These are phyloP conservation scores for Apotomis capreana DNA, from an alignment of 2,888 invertebrate species.

Conservation along the genomic window DNA sequence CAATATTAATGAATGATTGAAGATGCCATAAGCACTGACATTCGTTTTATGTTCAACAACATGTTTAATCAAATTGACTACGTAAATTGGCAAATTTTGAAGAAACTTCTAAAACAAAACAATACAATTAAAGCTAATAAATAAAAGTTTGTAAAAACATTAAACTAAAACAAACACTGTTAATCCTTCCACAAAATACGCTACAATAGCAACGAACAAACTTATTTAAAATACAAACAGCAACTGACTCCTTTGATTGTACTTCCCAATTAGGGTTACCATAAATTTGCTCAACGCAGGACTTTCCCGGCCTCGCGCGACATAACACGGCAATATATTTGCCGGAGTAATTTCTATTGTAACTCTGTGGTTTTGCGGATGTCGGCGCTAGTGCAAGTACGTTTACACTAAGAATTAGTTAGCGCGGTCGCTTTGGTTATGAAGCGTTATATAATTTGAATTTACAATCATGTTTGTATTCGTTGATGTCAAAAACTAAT, in stretches of 20 bases:
- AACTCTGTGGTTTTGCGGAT: slow-evolving; percentile 38
- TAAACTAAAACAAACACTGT: not conserved
- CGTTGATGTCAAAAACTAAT: not conserved
- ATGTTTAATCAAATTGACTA: too few species aligned
- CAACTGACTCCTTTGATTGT: slow-evolving; percentile 33
- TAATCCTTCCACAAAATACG: not conserved
- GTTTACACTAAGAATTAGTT: slow-evolving; percentile 39
- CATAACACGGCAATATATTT: slow-evolving; percentile 41
- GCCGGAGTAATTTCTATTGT: slow-evolving; percentile 41
- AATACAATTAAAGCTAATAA: not conserved
- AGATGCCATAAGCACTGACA: too few species aligned
- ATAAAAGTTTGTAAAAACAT: not conserved
- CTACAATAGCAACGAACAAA: not conserved
- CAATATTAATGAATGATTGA: too few species aligned
- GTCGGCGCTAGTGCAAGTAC: slow-evolving; percentile 35
- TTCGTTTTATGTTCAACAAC: too few species aligned
- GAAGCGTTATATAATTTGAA: slow-evolving; percentile 35
- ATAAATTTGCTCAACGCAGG: slow-evolving; percentile 37
- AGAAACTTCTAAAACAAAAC: not conserved
- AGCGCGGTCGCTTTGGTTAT: slow-evolving; percentile 31
- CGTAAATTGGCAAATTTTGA: too few species aligned
- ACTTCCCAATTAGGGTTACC: slow-evolving; percentile 37
- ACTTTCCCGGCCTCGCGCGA: slow-evolving; percentile 37
- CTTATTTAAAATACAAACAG: slow-evolving; percentile 23
- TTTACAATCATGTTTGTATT: slow-evolving; percentile 3